Percentiles rank a stretch among this genome's conserved stretches.
Conservation (phyloP, 2,888 invertebrate genomes). For the Pyrocoelia pectoralis region DNA sequence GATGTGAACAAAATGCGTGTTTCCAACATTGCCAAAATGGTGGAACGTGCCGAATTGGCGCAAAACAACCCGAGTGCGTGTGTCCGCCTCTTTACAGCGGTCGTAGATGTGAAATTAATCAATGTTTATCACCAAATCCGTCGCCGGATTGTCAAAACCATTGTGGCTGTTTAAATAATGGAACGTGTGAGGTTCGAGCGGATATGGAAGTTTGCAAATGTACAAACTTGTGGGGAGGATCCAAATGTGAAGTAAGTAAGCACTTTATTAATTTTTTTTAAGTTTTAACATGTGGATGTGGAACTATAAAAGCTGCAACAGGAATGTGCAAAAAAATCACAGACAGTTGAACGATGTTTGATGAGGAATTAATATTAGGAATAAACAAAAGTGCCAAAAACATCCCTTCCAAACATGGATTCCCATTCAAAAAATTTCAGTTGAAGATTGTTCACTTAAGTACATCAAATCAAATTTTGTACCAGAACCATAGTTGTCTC, state of each 20-base stretch:
- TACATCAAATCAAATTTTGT: too few species aligned
- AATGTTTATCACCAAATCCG: conserved; percentile 59
- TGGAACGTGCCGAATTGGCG: conserved; percentile 59
- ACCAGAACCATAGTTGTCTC: too few species aligned
- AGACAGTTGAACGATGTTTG: too few species aligned
- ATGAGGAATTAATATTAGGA: too few species aligned
- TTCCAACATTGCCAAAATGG: conserved; percentile 67
- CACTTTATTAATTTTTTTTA: not conserved
- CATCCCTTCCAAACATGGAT: too few species aligned
- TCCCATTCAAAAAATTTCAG: too few species aligned
- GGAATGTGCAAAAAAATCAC: too few species aligned
- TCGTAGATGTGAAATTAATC: conserved; percentile 63
- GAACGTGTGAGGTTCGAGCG: conserved; percentile 54
- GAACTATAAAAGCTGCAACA: too few species aligned
- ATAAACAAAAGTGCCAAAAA: too few species aligned
- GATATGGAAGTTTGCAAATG: conserved; percentile 65
- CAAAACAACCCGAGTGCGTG: conserved; percentile 58
- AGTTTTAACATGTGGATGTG: not conserved
- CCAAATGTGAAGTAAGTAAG: conserved; percentile 62
- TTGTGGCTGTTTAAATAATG: conserved; percentile 48
- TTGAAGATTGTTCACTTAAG: too few species aligned
- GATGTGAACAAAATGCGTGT: conserved; percentile 69
- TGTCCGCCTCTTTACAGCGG: conserved; percentile 62
- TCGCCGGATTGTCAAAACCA: conserved; percentile 29
- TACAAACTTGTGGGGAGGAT: conserved; percentile 64